Evolutionary conservation across 2,797 vertebrate genomes (phyloP).

Genomic region (Enteromius argenteus): DNA sequence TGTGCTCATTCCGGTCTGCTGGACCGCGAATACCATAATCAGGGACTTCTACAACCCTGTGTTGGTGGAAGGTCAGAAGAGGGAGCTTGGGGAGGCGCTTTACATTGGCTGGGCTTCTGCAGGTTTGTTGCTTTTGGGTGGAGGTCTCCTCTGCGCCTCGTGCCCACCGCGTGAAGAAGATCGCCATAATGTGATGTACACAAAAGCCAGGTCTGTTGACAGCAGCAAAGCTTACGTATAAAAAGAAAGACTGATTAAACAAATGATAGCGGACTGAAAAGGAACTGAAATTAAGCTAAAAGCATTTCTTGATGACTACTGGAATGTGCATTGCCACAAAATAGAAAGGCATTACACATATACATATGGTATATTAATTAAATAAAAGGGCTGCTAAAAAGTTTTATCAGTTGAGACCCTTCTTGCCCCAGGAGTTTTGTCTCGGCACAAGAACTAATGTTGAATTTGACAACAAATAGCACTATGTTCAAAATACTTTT

Average conservation of each 20-base stretch:
- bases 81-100: constrained; percentile 86
- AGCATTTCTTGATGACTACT: background rate
- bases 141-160: constrained; percentile 87
- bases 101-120: constrained; percentile 91
- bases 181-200: constrained; percentile 66
- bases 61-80: constrained; percentile 72
- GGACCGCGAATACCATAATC: constrained; percentile 85
- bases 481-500: background rate
- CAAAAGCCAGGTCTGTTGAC: constrained; percentile 65
- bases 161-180: constrained; percentile 85
- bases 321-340: background rate
- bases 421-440: background rate
- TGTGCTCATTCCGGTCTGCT: constrained; percentile 86
- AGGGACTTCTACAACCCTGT: constrained; percentile 88
- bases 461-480: background rate
- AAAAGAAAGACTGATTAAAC: constrained; percentile 3
- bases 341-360: background rate
- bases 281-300: background rate
- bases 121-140: constrained; percentile 84
- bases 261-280: background rate
- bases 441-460: background rate
- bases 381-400: background rate
- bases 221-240: constrained; percentile 73
- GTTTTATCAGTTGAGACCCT: background rate
- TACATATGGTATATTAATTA: background rate